A percentile compares a stretch with the other conserved stretches of the same genome.
phyloP scores from a whole-genome alignment of 2,113 vertebrate genomes.

The Boulengeromyrus knoepffleri region DNA sequence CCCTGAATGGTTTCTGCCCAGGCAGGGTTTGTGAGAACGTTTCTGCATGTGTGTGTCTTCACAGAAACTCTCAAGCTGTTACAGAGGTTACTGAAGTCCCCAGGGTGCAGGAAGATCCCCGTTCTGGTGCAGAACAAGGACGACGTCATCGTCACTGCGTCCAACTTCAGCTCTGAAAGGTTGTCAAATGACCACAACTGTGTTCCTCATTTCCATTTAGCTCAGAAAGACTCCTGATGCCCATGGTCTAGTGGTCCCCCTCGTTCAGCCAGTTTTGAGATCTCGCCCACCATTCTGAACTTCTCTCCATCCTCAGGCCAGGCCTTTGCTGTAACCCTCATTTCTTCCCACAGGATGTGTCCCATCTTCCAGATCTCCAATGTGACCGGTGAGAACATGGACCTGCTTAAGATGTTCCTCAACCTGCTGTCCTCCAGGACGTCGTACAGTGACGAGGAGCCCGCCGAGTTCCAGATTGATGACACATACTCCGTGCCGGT shows the following conservation, averaged over 20 bases:
- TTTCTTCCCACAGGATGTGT: constrained; percentile 74
- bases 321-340: background rate
- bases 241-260: background rate
- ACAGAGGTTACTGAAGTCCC: constrained; percentile 88
- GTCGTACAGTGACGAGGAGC: constrained; percentile 80
- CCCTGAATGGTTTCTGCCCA: background rate
- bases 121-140: constrained; percentile 94
- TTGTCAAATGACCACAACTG: constrained; percentile 30
- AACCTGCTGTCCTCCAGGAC: constrained; percentile 89
- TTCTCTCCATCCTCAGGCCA: background rate
- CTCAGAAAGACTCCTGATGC: background rate
- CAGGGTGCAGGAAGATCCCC: constrained; percentile 92
- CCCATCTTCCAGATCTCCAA: constrained; percentile 97
- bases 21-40: background rate
- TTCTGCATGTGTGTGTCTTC: constrained; percentile 45
- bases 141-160: constrained; percentile 90
- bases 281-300: background rate
- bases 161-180: constrained; percentile 97
- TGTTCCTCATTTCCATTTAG: background rate
- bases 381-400: constrained; percentile 88
- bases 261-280: background rate
- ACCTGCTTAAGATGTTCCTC: constrained; percentile 92
- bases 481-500: constrained; percentile 95
- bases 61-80: constrained; percentile 87
- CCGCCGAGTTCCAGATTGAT: constrained; percentile 92